Base-by-base conservation (phyloP, 2,888 invertebrate genomes). In the Panzeria rudis region DNA sequence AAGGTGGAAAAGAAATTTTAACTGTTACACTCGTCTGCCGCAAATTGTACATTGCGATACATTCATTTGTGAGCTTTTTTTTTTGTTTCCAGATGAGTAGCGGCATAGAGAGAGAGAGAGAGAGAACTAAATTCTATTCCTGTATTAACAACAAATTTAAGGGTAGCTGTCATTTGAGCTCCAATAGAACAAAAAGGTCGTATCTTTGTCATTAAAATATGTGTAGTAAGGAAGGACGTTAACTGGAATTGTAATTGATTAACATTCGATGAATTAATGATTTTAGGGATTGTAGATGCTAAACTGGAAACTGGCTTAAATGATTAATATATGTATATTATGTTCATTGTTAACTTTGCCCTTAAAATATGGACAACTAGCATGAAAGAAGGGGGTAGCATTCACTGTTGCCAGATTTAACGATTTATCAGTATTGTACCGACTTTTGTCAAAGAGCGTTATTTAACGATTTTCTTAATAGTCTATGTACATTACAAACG, bases 1-100 rank as follows among this genome's bases (percentile, higher is more conserved):
- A 81, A 84, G 79, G 79, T 71, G 68, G 52, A 35, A 52, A 50
- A 5, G 44, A 64, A 13, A 44, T 62, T 47, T 54, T 35, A 47
- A 72, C 59, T 59, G 78, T 61, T 69, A 69, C 29, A 78, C 64
- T 50, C 11, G 54, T 9, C 50, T 50, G 41, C 41, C 25, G 69
- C 41, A 20, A 52, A 71, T 2, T 9, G 9, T 29, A 71, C 52
- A 69, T 75, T 52, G 54, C 44, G 64, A 77, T 71, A 71, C 50
- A 83, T 29, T 50, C 50, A 77, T 20, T 50, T 64, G 38, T 41
- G 13, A 47, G n/a, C 13, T 47, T n/a, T 23, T 23, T 64, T 29
- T 59, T 50, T 9, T 8, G 17, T 41, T 23, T 54, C 32, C 15
- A 4, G 32, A 15, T 68, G 47, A 29, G 50, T 62, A 56, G 64